A percentile compares a stretch with the other conserved stretches of the same genome.
Evolutionary conservation across 2,888 invertebrate species (phyloP).

Genomic region (Branchellion lobata): DNA sequence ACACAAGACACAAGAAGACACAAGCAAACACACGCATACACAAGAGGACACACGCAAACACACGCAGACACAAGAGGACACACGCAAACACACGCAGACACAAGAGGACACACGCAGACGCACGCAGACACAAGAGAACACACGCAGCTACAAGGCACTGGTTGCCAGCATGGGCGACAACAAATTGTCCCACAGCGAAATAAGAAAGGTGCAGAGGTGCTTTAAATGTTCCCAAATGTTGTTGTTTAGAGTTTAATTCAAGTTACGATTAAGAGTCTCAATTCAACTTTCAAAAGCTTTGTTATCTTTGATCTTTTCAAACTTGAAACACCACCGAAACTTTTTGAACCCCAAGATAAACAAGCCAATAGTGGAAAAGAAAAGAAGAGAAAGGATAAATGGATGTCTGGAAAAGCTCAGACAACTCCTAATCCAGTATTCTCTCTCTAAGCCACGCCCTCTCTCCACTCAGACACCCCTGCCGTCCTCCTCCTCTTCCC

Average conservation of each 20-base stretch:
- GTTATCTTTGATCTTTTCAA: neutral
- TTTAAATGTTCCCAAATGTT: neutral
- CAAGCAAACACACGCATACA: too few relatives aligned
- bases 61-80: too few relatives aligned
- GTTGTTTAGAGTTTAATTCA: neutral
- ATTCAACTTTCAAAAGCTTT: neutral
- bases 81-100: too few relatives aligned
- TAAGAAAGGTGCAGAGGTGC: neutral
- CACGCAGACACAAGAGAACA: too few relatives aligned
- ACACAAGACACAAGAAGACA: too few relatives aligned
- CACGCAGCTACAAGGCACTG: neutral
- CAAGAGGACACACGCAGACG: too few relatives aligned
- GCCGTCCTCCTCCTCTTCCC: too few relatives aligned
- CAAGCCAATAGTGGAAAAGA: conserved; percentile 45
- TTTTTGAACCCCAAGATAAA: too few relatives aligned
- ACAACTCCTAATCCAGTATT: neutral
- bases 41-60: too few relatives aligned
- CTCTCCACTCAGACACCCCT: neutral
- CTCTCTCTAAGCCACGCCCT: neutral
- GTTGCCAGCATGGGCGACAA: neutral
- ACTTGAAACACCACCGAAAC: too few relatives aligned
- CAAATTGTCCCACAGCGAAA: neutral
- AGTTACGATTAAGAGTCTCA: neutral
- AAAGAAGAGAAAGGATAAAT: conserved; percentile 42
- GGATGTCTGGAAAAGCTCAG: conserved; percentile 41